Evolutionary conservation across 2,888 invertebrate species (phyloP).

Genomic region (Leptothorax acervorum): DNA sequence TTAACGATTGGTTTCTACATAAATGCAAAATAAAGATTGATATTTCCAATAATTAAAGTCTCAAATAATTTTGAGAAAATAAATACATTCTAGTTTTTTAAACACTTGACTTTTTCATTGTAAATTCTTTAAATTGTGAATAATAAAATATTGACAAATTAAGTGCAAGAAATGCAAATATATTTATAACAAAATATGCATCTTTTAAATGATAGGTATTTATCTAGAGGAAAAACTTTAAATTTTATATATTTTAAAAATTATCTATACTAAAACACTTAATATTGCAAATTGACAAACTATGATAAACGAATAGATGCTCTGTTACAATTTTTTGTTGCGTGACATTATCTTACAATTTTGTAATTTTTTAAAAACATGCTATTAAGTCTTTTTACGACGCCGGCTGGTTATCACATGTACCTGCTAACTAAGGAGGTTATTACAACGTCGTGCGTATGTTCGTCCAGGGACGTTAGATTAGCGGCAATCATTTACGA

Average conservation of each 20-base stretch:
- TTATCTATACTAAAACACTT: not conserved
- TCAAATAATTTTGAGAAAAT: not conserved
- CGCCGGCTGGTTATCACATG: not conserved
- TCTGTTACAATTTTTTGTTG: not conserved
- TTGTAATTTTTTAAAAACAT: not conserved
- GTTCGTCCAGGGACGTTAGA: constrained; percentile 44
- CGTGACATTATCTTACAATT: not conserved
- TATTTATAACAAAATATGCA: not conserved
- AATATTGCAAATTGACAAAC: not conserved
- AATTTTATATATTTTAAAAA: not conserved
- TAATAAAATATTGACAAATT: not conserved
- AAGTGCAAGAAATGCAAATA: not conserved
- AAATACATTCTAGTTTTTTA: not conserved
- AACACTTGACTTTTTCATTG: not conserved
- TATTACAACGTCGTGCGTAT: constrained; percentile 34
- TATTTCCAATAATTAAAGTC: not conserved
- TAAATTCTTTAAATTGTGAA: not conserved
- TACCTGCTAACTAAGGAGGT: constrained; percentile 12
- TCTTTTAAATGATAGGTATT: not conserved
- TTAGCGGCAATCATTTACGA: constrained; percentile 65
- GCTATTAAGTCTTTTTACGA: not conserved
- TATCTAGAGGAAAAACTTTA: not conserved
- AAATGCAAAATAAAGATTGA: not conserved
- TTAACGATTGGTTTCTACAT: not conserved
- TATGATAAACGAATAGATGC: not conserved